Base-by-base conservation (phyloP, 2,113 vertebrate genomes). In the Nanger granti region DNA sequence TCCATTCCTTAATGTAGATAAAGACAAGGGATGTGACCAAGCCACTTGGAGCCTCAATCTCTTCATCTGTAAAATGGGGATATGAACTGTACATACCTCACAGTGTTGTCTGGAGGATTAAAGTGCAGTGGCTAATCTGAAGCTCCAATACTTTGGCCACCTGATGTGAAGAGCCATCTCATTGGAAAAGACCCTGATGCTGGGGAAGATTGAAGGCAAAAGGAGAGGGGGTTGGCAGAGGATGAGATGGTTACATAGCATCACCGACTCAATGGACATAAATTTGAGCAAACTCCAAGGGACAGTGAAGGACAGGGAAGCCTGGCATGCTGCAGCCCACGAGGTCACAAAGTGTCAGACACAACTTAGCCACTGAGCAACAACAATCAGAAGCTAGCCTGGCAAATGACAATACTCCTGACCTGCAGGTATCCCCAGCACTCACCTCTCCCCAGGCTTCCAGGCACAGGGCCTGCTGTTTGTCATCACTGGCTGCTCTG, bases 321-420 rank as follows among this genome's bases (percentile, higher is more conserved):
- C 22, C 37, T 76, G 69, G 69, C 5, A 13, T 76, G 22, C 37
- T 76, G n/a, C 69, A 76, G 69, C 1, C 37, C 37, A 76, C 6
- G 69, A 26, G n/a, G 69, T 76, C 69, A 41, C 37, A 41, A 12
- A 41, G 69, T 41, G 69, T 26, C 69, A 76, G 69, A 41, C 8
- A 41, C 11, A 3, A 76, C 5, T 76, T 76, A 26, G 69, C 37
- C n/a, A 24, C 69, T 76, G 69, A 76, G 22, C 37, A 76, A 73
- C 69, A 73, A 26, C 22, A 7, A 24, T 41, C 7, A 73, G 66
- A 73, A n/a, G 7, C 5, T 24, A 20, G 2, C 9, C 5, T 37
- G 41, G 79, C 31, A 37, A 11, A 11, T 8, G 62, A 31, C 22
- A 2, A 9, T 1, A 15, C 24, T 1, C 11, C 52, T 1, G 4